Base-by-base conservation (phyloP, 2,888 invertebrate species). In the Drosophila algonquin region DNA sequence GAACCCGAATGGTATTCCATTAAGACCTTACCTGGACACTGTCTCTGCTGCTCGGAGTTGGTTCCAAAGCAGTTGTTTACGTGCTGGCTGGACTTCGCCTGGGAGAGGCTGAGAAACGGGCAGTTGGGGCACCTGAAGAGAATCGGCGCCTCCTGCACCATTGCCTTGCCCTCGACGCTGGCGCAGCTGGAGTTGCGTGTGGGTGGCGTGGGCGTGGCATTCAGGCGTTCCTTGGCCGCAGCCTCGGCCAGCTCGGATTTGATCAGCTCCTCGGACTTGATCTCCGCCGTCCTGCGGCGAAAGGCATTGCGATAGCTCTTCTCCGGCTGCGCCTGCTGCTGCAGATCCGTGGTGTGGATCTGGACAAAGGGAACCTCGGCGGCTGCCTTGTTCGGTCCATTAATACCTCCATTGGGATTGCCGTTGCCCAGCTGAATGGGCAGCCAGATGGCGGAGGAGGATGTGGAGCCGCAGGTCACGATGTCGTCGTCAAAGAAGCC, bases 1-100 rank as follows among this genome's bases (percentile, higher is more conserved):
- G 2, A 4, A 8, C 18, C 44, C 7, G 8, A 9, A 7, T 45
- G 16, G 14, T 4, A 16, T 40, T 12, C 21, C 10, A 35, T 10
- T 16, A 27, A 3, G 10, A 14, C 21, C 57, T 71, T 51, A 90
- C 90, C 95, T 14, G 95, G 95, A 81, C 96, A 96, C 75, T 93
- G 93, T 8, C 95, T 93, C 70, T 94, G 93, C 1, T 55, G 71
- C 30, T 76, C 79, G 14, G 61, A 93, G 92, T 76, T 57, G 5
- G 51, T 35, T 9, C 74, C 76, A 8, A 73, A 86, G 57, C 82
- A 76, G 59, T 61, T 68, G 30, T 62, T 63, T 48, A 80, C 55
- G 57, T 87, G 85, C 4, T 65, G 50, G 24, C 40, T n/a, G 40
- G 40, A 40, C 71, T 74, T 74, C 5, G 72, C 72, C 30, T 86